A percentile compares a stretch with the other conserved stretches of the same genome.
These are phyloP conservation scores for Labia minor DNA, from an alignment of 2,888 invertebrate genomes.

Conservation along the genomic window DNA sequence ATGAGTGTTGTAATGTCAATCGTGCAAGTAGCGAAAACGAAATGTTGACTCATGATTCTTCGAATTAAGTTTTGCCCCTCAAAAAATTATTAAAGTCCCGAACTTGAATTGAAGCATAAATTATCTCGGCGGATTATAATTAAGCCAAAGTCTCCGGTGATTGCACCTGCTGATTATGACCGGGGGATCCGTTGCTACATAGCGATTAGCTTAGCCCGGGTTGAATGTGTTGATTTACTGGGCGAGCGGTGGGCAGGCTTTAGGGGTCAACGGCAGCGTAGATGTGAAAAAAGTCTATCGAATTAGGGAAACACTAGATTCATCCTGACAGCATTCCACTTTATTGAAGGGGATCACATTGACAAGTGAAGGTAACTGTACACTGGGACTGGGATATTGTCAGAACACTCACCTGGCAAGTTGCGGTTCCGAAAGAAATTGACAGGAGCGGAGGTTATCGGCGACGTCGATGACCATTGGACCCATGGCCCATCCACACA, in stretches of 20 bases:
- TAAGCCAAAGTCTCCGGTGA: background rate
- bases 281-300: background rate
- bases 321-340: no score
- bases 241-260: background rate
- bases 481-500: background rate
- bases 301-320: no score
- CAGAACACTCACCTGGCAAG: background rate
- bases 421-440: background rate
- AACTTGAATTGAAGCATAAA: background rate
- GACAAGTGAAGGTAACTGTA: no score
- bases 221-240: background rate
- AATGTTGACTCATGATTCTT: no score
- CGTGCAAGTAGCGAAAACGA: background rate
- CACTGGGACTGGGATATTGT: no score
- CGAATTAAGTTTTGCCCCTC: no score
- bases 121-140: background rate
- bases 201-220: background rate
- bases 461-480: background rate
- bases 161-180: slow-evolving; percentile 13
- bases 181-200: slow-evolving; percentile 8
- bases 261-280: slow-evolving; percentile 1
- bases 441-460: background rate
- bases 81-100: no score
- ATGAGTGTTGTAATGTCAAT: background rate
- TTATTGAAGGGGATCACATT: no score